A percentile compares a stretch with the other conserved stretches of the same genome.
phyloP scores from a whole-genome alignment of 23 tunicate species.

The Aplidium turbinatum region DNA sequence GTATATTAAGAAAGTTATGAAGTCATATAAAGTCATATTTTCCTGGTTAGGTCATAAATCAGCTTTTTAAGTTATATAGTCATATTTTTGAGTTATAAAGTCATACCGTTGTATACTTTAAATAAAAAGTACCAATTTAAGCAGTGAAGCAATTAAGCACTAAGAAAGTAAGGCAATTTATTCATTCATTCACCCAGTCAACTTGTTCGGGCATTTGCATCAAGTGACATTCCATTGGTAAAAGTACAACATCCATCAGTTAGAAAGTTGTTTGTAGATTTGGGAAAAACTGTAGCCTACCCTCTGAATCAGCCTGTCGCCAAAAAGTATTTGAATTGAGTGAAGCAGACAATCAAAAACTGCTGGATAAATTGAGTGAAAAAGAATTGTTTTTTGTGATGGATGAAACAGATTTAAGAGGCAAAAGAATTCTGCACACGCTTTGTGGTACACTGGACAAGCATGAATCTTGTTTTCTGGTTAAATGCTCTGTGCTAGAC shows the following conservation, averaged over 20 bases:
- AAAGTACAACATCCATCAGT: conserved; percentile 18
- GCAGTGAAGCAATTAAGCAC: no score
- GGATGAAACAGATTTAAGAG: conserved; percentile 24
- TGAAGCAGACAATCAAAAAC: conserved; percentile 14
- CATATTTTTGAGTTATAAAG: no score
- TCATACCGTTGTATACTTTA: no score
- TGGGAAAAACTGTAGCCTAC: conserved; percentile 27
- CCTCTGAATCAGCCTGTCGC: conserved; percentile 28
- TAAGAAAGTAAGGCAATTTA: no score
- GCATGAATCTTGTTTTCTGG: conserved; percentile 8
- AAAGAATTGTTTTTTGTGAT: conserved; percentile 15
- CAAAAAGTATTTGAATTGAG: conserved; percentile 7
- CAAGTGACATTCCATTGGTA: conserved; percentile 37
- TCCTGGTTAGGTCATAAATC: no score
- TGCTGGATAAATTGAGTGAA: no score
- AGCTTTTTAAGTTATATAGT: no score
- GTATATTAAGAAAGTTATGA: no score
- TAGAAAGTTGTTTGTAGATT: conserved; percentile 25
- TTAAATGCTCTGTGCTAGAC: conserved; percentile 35
- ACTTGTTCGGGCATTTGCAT: conserved; percentile 40
- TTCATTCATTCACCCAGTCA: conserved; percentile 12
- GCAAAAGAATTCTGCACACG: conserved; percentile 27
- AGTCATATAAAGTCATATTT: no score
- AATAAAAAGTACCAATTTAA: no score
- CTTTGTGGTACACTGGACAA: conserved; percentile 35